Evolutionary conservation across 1,140 invertebrate species (phyloP), one percentile per base, ranked within the genome.

Genomic region (Drosophila subobscura): DNA sequence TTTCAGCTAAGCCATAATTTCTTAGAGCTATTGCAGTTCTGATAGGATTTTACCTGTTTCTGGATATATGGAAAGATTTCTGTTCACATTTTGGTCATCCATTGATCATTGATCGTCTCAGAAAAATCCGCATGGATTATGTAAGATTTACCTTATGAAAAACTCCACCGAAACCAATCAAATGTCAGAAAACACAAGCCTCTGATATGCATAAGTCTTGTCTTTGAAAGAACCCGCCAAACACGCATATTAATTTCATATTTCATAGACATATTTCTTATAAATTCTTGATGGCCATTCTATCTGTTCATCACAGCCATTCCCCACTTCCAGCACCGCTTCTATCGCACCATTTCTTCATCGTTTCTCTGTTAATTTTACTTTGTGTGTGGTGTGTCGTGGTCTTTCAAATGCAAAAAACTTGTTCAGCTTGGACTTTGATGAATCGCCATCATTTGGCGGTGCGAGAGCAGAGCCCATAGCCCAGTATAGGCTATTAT

Each of bases 391-490:
- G 25, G 25, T 27, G 42, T 54, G 42, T 20, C 16, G 16, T 20
- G 16, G 16, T 75, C 64, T 77, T 71, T 75, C 23, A 88, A 88
- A 86, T 88, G 83, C 83, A 83, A 88, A 88, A 86, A 88, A 88
- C 78, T 88, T 88, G 83, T 88, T 86, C 79, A 58, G 60, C 53
- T 64, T 67, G 83, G 83, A 88, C 83, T 88, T 88, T 88, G 83
- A 88, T 88, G 83, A 88, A 88, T 88, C 66, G 83, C 83, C 78
- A 81, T 55, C 63, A 23, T 73, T 79, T 81, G 64, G 33, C 37
- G 76, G 72, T 79, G 77, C 67, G 72, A 22, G 25, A 46, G 37
- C 45, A 12, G n/a, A 23, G 40, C 27, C 25, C 41, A 54, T 54
- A 23, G 20, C 16, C 16, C 16, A 47, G 20, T 33, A 49, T 73